These are phyloP conservation scores for Meriones psammophilus DNA, from an alignment of 2,797 vertebrate genomes.

Conservation along the genomic window DNA sequence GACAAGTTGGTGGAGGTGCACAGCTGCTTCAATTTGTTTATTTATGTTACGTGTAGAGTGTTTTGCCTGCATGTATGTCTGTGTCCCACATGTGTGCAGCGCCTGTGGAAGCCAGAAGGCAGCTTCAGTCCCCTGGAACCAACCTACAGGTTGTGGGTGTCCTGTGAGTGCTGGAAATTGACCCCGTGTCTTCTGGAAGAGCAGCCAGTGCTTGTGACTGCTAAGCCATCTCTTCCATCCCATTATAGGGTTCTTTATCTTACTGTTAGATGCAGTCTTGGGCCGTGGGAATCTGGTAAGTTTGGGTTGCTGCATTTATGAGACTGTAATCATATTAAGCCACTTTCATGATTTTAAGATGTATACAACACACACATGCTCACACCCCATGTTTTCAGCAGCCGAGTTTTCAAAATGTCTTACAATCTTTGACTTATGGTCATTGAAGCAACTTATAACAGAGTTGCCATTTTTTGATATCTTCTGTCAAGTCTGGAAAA, in stretches of 20 bases:
- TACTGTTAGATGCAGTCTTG: too few species aligned
- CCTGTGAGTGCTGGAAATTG: neutral
- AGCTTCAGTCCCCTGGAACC: neutral
- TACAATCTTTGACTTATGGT: neutral
- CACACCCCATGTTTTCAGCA: neutral
- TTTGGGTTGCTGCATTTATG: neutral
- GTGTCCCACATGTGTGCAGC: neutral
- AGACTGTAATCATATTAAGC: neutral
- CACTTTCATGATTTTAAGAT: neutral
- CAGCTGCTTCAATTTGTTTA: neutral
- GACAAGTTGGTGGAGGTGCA: neutral
- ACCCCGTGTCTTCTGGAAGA: neutral
- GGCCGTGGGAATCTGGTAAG: neutral
- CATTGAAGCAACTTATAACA: neutral
- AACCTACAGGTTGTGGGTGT: neutral
- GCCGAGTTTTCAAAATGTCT: neutral
- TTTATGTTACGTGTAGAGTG: neutral
- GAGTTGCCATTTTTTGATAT: neutral
- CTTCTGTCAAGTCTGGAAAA: neutral
- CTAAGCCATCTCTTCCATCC: neutral
- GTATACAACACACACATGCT: too few species aligned
- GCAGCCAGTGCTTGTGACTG: neutral
- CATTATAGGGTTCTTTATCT: neutral
- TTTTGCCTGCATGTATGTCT: neutral
- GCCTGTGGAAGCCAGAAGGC: neutral